These are phyloP conservation scores for Tragopan temminckii DNA, from an alignment of 2,797 vertebrate genomes.

Conservation along the genomic window DNA sequence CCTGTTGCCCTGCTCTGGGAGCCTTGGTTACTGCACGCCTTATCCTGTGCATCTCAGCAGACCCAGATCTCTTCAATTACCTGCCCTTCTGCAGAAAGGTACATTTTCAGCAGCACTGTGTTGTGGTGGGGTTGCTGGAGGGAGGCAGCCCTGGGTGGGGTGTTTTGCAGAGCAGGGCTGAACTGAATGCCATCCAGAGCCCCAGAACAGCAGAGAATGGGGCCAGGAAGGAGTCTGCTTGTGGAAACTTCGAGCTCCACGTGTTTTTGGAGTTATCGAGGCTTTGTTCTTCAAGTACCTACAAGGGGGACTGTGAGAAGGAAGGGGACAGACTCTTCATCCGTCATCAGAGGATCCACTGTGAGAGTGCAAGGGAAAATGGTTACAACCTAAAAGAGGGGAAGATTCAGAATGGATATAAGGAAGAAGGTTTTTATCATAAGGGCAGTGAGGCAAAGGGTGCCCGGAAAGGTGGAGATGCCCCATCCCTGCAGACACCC, in stretches of 20 bases:
- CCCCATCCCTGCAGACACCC: not conserved
- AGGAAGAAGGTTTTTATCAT: not conserved
- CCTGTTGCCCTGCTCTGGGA: not conserved
- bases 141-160: not conserved
- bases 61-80: not conserved
- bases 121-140: not conserved
- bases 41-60: not conserved
- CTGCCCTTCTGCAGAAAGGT: not conserved
- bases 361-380: no score
- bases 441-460: not conserved
- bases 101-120: accelerated
- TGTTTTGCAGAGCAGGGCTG: not conserved
- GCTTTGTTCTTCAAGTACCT: not conserved
- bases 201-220: no score
- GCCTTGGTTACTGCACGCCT: not conserved
- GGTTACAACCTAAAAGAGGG: no score
- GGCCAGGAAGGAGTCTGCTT: accelerated
- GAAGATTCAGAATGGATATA: no score
- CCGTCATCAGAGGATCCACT: no score
- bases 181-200: not conserved
- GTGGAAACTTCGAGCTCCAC: accelerated
- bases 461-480: no score
- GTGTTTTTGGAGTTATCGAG: accelerated
- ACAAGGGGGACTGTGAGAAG: no score
- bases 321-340: no score